These are phyloP conservation scores for Penaeus japonicus DNA, from an alignment of 1,140 invertebrate genomes.

Conservation along the genomic window DNA sequence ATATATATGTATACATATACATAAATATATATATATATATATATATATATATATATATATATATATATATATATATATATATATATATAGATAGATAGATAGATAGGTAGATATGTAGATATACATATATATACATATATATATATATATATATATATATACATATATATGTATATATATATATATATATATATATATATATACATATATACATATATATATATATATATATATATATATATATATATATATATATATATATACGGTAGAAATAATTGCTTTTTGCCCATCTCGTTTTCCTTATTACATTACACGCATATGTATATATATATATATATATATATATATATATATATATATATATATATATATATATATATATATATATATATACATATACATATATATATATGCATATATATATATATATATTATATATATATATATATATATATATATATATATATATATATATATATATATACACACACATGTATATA, in stretches of 20 bases:
- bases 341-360: no score
- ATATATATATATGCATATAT: no score
- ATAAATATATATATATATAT: background rate
- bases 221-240: background rate
- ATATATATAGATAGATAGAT: background rate
- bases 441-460: no score
- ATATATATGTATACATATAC: constrained; percentile 8
- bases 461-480: no score
- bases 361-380: no score
- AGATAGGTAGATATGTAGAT: background rate
- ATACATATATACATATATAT: constrained; percentile 2
- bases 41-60: background rate
- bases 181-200: background rate
- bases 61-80: background rate
- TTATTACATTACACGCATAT: no score
- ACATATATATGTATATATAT: background rate
- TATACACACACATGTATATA: no score
- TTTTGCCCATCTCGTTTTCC: no score
- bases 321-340: no score
- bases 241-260: background rate
- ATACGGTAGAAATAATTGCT: no score
- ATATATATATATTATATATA: no score
- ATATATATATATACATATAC: no score
- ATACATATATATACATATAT: constrained; percentile 1
- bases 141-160: background rate